A percentile compares a stretch with the other conserved stretches of the same genome.
Conservation (phyloP, 2,113 vertebrate genomes). For the Gymnarchus niloticus region DNA sequence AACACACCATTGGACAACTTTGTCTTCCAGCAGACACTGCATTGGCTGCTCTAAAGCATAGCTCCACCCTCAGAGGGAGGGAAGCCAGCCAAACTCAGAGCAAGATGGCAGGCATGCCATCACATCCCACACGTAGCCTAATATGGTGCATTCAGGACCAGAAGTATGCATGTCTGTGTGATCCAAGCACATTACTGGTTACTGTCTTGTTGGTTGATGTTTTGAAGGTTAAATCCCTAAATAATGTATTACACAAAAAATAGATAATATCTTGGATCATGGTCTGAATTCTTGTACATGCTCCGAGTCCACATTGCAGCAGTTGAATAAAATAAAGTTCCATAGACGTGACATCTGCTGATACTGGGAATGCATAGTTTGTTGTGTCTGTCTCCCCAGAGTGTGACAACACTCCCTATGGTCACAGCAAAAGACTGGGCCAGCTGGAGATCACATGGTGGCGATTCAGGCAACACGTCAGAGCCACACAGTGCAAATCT, state of each 20-base stretch:
- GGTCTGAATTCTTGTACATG: background rate
- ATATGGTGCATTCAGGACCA: background rate
- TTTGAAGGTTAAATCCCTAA: no score
- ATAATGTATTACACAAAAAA: background rate
- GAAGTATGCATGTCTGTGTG: background rate
- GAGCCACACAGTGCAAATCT: background rate
- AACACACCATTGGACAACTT: background rate
- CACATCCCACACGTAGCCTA: background rate
- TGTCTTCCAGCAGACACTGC: background rate
- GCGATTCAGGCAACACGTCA: background rate
- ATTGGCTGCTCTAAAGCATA: background rate
- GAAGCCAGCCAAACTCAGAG: background rate
- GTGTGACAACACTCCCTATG: background rate
- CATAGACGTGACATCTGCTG: background rate
- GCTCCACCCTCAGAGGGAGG: background rate
- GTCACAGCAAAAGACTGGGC: background rate
- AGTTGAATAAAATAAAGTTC: background rate
- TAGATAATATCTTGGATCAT: background rate
- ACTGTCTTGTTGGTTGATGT: no score
- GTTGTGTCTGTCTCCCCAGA: background rate
- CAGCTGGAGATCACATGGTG: background rate
- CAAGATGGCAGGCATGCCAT: background rate
- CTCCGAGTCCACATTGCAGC: background rate
- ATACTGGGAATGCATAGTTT: background rate
- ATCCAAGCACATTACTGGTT: no score